phyloP scores from a whole-genome alignment of 2,797 vertebrate species.

The Chelidonichthys spinosus region DNA sequence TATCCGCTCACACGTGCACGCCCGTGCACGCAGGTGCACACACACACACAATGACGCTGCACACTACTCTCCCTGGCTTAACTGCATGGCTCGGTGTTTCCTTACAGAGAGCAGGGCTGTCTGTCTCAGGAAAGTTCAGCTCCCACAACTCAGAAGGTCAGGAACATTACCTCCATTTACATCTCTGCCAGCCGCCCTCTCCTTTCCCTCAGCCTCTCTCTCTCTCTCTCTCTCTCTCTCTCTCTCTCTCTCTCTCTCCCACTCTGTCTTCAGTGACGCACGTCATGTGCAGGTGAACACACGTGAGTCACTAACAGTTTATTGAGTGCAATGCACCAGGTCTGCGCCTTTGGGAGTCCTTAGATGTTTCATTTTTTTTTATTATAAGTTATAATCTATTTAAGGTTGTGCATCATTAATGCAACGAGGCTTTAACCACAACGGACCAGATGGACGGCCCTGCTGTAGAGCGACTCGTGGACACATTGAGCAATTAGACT shows the following conservation, averaged over 20 bases:
- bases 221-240: conserved; percentile 11
- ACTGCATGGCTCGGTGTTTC: conserved; percentile 66
- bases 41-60: conserved; percentile 34
- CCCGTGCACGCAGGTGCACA: conserved; percentile 35
- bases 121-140: conserved; percentile 72
- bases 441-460: neutral
- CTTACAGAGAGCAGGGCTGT: conserved; percentile 61
- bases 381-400: neutral
- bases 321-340: neutral
- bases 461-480: neutral
- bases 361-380: neutral
- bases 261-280: conserved; percentile 30
- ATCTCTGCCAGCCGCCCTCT: conserved; percentile 53
- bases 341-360: neutral
- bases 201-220: conserved; percentile 20
- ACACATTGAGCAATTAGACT: conserved; percentile 2
- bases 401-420: neutral
- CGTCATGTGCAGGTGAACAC: conserved; percentile 26
- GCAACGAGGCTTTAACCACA: neutral
- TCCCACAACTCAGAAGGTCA: conserved; percentile 80
- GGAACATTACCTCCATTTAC: conserved; percentile 75
- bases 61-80: conserved; percentile 48
- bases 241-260: conserved; percentile 14
- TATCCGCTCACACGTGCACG: conserved; percentile 51
- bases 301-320: conserved; percentile 21